A percentile compares a stretch with the other conserved stretches of the same genome.
phyloP scores from a whole-genome alignment of 2,888 invertebrate genomes.

The Caenorhabditis doughertyi region DNA sequence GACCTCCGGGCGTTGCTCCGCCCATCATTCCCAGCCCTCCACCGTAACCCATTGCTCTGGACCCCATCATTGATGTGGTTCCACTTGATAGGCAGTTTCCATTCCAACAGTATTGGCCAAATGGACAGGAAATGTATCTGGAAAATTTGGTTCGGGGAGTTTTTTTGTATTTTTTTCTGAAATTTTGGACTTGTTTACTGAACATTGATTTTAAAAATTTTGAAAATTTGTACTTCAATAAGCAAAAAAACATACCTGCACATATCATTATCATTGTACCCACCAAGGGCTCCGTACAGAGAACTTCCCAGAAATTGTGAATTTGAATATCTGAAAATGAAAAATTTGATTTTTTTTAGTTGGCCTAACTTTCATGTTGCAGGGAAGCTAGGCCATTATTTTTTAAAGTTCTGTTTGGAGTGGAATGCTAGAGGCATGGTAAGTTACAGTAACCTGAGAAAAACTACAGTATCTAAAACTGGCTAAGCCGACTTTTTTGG shows the following conservation, averaged over 20 bases:
- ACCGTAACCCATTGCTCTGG: slow-evolving; percentile 57
- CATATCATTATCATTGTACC: slow-evolving; percentile 80
- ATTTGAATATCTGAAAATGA: background rate
- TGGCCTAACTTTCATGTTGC: no score
- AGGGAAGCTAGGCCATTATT: no score
- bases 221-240: slow-evolving; percentile 25
- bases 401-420: no score
- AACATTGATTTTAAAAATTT: background rate
- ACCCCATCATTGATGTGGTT: slow-evolving; percentile 59
- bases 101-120: slow-evolving; percentile 81
- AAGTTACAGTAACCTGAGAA: no score
- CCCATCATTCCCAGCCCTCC: slow-evolving; percentile 33
- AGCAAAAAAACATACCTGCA: no score
- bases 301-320: slow-evolving; percentile 77
- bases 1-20: slow-evolving; percentile 59
- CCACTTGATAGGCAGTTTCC: slow-evolving; percentile 77
- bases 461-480: no score
- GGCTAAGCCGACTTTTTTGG: no score
- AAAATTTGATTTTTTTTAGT: background rate
- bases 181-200: background rate
- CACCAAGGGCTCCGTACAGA: slow-evolving; percentile 78
- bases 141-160: background rate
- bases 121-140: slow-evolving; percentile 79
- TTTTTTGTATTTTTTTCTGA: background rate
- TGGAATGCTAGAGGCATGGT: no score